Evolutionary conservation across 37 sponge, comb jelly and placozoan genomes (phyloP).

Genomic region (Aphrocallistes beatrix): DNA sequence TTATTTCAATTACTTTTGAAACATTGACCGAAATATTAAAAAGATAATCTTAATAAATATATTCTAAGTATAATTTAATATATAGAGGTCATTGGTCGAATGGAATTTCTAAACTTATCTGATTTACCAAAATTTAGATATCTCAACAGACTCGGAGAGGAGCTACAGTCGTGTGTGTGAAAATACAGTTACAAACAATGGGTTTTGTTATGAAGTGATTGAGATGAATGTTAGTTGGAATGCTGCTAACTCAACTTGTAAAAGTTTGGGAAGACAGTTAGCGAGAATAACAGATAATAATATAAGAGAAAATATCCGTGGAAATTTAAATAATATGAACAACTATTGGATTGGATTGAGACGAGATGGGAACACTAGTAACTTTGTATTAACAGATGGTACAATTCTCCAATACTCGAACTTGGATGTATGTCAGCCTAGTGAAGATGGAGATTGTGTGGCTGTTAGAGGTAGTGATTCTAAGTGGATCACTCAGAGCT

Average conservation of each 20-base stretch:
- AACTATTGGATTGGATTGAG: constrained; percentile 12
- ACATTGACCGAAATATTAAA: too few relatives aligned
- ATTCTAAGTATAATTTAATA: too few relatives aligned
- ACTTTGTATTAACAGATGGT: not conserved
- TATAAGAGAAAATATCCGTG: not conserved
- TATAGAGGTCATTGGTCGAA: too few relatives aligned
- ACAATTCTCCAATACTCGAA: not conserved
- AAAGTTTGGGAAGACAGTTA: not conserved
- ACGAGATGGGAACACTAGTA: not conserved
- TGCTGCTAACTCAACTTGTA: not conserved
- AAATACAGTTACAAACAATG: too few relatives aligned
- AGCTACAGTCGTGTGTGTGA: too few relatives aligned
- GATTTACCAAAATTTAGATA: too few relatives aligned
- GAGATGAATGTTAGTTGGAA: not conserved
- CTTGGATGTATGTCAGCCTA: not conserved
- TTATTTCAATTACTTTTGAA: too few relatives aligned
- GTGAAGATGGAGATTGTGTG: not conserved
- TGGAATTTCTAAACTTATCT: too few relatives aligned
- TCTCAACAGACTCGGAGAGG: too few relatives aligned
- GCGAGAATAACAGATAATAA: not conserved
- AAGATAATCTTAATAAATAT: too few relatives aligned
- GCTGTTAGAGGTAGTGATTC: not conserved
- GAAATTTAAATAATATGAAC: not conserved
- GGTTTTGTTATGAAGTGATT: not conserved
- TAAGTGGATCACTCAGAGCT: not conserved